Evolutionary conservation across 2,113 vertebrate genomes (phyloP).

Genomic region (Probosciger aterrimus): DNA sequence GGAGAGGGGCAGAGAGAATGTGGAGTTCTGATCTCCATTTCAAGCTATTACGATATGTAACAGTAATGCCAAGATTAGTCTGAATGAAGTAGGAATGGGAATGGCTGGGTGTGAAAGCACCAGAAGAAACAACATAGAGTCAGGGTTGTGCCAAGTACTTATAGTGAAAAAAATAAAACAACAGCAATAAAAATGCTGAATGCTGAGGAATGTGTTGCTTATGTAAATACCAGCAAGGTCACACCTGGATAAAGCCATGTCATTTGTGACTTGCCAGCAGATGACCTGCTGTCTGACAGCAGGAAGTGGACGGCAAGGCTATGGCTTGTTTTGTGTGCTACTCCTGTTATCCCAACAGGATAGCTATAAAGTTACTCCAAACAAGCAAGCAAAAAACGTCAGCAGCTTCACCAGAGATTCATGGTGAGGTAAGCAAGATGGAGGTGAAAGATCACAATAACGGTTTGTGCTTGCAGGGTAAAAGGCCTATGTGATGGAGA

Average conservation of each 20-base stretch:
- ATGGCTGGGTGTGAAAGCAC: not conserved
- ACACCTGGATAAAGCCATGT: not conserved
- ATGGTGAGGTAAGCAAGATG: not conserved
- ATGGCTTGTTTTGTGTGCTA: not conserved
- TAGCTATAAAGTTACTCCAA: not conserved
- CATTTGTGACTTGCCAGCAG: not conserved
- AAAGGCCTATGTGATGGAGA: not conserved
- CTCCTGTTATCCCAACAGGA: not conserved
- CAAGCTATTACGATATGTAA: not conserved
- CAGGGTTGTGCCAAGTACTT: not conserved
- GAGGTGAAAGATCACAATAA: not conserved
- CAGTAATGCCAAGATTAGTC: not conserved
- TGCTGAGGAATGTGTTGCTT: not conserved
- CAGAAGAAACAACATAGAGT: not conserved
- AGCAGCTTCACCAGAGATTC: not conserved
- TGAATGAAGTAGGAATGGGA: not conserved
- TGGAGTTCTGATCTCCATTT: not conserved
- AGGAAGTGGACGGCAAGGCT: not conserved
- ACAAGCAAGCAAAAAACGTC: not conserved
- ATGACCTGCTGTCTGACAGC: not conserved
- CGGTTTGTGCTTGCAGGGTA: not conserved
- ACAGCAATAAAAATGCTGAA: not conserved
- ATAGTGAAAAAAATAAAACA: fast-evolving
- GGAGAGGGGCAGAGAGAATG: not conserved
- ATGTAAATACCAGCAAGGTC: not conserved